These are phyloP conservation scores for Apotomis capreana DNA, from an alignment of 2,888 invertebrate genomes.

Conservation along the genomic window DNA sequence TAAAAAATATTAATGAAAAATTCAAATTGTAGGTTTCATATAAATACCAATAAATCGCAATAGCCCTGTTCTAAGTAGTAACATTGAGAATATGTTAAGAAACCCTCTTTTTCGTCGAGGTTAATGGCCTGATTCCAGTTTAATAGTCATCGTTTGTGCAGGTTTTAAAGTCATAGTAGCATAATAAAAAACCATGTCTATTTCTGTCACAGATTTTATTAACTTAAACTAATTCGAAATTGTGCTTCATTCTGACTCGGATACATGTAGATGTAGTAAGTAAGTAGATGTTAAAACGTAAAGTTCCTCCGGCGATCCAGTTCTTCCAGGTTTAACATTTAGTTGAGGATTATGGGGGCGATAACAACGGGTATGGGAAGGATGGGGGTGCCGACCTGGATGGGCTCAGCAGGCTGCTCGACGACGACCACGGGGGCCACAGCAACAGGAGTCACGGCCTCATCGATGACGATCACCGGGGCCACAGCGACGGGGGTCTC, in stretches of 20 bases:
- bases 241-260: neutral
- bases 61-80: no score
- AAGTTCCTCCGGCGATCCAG: constrained; percentile 1
- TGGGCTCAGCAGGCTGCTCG: constrained; percentile 35
- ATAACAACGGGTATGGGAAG: constrained; percentile 37
- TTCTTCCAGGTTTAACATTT: neutral
- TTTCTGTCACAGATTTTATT: constrained; percentile 22
- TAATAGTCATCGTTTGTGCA: no score
- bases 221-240: constrained; percentile 12
- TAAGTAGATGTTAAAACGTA: neutral
- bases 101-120: no score
- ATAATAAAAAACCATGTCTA: neutral
- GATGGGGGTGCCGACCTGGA: constrained; percentile 20
- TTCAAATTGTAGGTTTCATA: no score
- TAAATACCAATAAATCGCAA: no score
- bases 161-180: no score
- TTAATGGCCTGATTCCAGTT: no score
- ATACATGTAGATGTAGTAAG: neutral
- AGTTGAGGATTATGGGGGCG: constrained; percentile 48
- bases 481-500: constrained; percentile 34
- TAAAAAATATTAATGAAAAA: no score
- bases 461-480: constrained; percentile 40
- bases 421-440: constrained; percentile 41
- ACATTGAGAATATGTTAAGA: no score
- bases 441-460: constrained; percentile 26